Evolutionary conservation across 2,113 vertebrate genomes (phyloP).

Genomic region (Puffinus mauretanicus): DNA sequence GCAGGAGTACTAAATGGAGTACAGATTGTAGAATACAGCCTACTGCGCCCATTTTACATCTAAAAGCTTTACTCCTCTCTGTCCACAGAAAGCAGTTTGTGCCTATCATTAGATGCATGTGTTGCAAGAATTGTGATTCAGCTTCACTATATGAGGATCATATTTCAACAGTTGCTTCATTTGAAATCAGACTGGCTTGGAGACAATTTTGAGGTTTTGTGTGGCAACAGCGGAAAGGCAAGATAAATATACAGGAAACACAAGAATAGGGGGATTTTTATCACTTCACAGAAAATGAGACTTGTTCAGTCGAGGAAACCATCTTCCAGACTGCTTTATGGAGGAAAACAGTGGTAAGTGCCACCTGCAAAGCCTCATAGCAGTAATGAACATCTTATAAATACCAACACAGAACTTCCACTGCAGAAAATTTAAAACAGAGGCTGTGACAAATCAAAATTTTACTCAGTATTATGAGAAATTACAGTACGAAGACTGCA

Average conservation of each 20-base stretch:
- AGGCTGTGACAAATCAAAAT: not conserved
- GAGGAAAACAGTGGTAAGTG: not conserved
- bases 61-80: not conserved
- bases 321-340: not conserved
- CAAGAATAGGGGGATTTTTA: not conserved
- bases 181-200: slow-evolving; percentile 15
- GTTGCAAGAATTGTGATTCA: slow-evolving; percentile 49
- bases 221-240: slow-evolving; percentile 9
- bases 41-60: not conserved
- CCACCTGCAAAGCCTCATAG: not conserved
- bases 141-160: slow-evolving; percentile 18
- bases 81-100: not conserved
- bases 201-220: slow-evolving; percentile 33
- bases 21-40: not conserved
- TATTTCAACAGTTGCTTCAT: slow-evolving; percentile 52
- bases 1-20: not conserved
- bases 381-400: not conserved
- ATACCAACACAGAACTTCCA: not conserved
- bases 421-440: not conserved
- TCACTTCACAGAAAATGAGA: not conserved
- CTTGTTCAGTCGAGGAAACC: not conserved
- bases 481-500: not conserved
- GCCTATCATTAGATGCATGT: slow-evolving; percentile 2
- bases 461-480: not conserved
- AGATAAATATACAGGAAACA: slow-evolving; percentile 22